These are phyloP conservation scores for Zoanthus solanderi DNA, from an alignment of 92 coral and sea anemone species.

Conservation along the genomic window DNA sequence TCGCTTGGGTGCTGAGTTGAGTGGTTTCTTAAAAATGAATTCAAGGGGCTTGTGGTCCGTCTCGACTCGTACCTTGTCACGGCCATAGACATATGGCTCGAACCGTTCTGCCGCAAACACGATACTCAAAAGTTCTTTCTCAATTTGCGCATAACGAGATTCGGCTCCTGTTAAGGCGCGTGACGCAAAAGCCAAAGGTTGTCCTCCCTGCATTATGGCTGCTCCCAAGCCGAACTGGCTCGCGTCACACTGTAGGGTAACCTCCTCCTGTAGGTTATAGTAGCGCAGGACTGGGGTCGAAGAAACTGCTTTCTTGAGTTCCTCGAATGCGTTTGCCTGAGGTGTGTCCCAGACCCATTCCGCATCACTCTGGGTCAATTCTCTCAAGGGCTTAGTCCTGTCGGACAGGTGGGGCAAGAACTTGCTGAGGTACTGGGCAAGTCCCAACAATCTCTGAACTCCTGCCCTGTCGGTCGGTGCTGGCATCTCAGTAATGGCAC, in stretches of 20 bases:
- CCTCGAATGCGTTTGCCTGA: constrained; percentile 12
- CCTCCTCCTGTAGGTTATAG: constrained; percentile 51
- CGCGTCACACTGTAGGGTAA: constrained; percentile 43
- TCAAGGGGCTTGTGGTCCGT: constrained; percentile 68
- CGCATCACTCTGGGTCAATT: constrained; percentile 61
- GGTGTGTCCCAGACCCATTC: constrained; percentile 56
- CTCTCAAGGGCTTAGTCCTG: constrained; percentile 60
- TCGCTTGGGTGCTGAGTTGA: constrained; percentile 50
- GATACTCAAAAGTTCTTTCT: constrained; percentile 61
- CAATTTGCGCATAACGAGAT: constrained; percentile 60
- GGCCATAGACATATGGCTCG: constrained; percentile 57
- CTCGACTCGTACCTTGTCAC: constrained; percentile 44
- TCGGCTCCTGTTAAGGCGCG: neutral
- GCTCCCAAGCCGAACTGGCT: neutral
- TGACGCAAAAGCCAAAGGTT: neutral
- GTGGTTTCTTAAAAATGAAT: constrained; percentile 53
- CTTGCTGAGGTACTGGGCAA: constrained; percentile 49
- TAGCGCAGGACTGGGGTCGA: constrained; percentile 52
- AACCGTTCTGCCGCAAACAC: constrained; percentile 58
- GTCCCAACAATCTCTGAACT: constrained; percentile 7
- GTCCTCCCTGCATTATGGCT: neutral
- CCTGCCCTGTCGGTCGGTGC: constrained; percentile 34
- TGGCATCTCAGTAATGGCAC: constrained; percentile 28
- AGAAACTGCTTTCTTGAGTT: constrained; percentile 66
- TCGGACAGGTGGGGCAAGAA: constrained; percentile 65